Evolutionary conservation across 1,140 invertebrate species (phyloP), one percentile per base, ranked within the genome.

Genomic region (Homalodisca vitripennis): DNA sequence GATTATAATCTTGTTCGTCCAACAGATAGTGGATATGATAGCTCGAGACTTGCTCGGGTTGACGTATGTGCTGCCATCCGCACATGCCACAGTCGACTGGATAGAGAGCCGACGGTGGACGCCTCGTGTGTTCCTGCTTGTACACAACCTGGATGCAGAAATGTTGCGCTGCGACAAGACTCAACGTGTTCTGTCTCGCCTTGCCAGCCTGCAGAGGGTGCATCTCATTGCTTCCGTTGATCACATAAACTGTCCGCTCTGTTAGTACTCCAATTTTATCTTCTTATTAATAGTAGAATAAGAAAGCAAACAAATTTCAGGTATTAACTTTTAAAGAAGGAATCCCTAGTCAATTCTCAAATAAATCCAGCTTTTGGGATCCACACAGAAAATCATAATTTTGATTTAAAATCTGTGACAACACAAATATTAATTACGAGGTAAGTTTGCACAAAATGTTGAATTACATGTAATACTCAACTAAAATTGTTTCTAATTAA

Each of bases 141-240:
- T 98, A 41, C 90, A 97, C 77, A 97, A 96, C 79, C 88, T 98
- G 64, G 96, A 98, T 80, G 94, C 94, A 0, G 77, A 84, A 1
- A 89, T 90, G 84, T 77, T 98, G 53, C 81, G 90, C 31, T 88
- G 87, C 74, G 82, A 86, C 6, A 95, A 93, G 80, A 79, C 85
- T 1, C 95, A 98, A 80, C 84, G 86, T 69, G 80, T 90, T 1
- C 77, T 98, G 1, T 87, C 92, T 12, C 84, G 85, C 66, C 79
- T 98, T 70, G 87, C 91, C 10, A 80, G 83, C n/a, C 83, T 92
- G 67, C 82, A 83, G 3, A 90, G 92, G 77, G 80, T 97, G 57
- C 91, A 93, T 78, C 79, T 87, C 22, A 79, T 98, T 57, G 93
- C 93, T 6, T 93, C 93, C 10, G 87, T 97, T 57, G 95, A 98